phyloP scores from a whole-genome alignment of 2,797 vertebrate genomes.

The Phaenicophaeus curvirostris region DNA sequence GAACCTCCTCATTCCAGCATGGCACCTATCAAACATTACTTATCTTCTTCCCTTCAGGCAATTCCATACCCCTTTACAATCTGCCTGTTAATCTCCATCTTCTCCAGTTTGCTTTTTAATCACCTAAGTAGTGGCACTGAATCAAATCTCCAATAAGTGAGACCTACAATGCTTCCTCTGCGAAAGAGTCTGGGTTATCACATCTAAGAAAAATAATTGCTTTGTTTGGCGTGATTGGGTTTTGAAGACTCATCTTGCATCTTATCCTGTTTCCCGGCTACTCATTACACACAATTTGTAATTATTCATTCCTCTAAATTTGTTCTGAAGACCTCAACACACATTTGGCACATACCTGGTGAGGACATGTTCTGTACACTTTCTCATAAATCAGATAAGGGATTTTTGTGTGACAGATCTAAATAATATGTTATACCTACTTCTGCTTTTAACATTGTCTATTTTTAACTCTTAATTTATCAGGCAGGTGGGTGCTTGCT shows the following conservation, averaged over 20 bases:
- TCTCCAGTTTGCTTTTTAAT: neutral
- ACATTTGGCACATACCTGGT: neutral
- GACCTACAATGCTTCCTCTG: neutral
- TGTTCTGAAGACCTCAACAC: neutral
- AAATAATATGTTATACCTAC: neutral
- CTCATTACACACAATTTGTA: neutral
- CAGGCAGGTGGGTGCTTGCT: neutral
- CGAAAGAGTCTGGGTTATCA: neutral
- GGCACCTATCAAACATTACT: neutral
- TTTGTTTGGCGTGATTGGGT: neutral
- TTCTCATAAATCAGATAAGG: neutral
- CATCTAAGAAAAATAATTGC: neutral
- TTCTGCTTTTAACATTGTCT: neutral
- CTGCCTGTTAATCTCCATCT: neutral
- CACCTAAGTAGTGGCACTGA: neutral
- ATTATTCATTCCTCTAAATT: slow-evolving; percentile 6
- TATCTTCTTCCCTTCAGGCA: neutral
- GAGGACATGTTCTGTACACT: neutral
- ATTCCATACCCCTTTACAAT: neutral
- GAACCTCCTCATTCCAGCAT: neutral
- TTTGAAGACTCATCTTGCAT: slow-evolving; percentile 10
- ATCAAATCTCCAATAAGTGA: neutral
- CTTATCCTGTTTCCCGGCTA: neutral
- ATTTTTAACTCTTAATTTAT: neutral
- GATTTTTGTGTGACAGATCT: slow-evolving; percentile 7